These are phyloP conservation scores for Echiichthys vipera DNA, from an alignment of 2,797 vertebrate genomes.

Conservation along the genomic window DNA sequence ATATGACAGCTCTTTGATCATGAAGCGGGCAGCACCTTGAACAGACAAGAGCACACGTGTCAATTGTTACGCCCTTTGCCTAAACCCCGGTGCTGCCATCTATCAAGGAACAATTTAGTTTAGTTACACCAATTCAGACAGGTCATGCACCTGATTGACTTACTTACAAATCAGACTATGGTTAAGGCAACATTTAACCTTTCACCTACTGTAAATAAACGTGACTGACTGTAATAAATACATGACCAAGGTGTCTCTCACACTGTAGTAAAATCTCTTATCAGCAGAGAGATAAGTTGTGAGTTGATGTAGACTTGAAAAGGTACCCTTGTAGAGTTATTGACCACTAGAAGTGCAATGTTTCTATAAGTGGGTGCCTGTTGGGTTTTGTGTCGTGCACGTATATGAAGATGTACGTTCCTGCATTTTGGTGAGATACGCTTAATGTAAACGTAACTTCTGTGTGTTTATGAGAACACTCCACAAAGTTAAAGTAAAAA, in stretches of 20 bases:
- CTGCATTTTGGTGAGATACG: not conserved
- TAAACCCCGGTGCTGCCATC: not conserved
- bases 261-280: conserved; percentile 7
- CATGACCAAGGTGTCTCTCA: not conserved
- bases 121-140: conserved; percentile 2
- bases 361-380: not conserved
- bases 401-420: not conserved
- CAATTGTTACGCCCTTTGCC: not conserved
- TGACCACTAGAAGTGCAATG: not conserved
- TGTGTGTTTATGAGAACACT: not conserved
- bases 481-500: not conserved
- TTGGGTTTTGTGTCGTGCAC: not conserved
- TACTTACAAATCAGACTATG: conserved; percentile 30
- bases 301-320: not conserved
- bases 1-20: conserved; percentile 98
- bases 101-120: not conserved
- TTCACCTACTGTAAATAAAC: conserved; percentile 30
- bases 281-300: conserved; percentile 16
- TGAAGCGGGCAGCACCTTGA: conserved; percentile 94
- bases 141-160: conserved; percentile 24
- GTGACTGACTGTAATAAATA: conserved; percentile 8
- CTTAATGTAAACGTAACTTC: not conserved
- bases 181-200: conserved; percentile 23
- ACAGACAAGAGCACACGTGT: conserved; percentile 18
- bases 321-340: not conserved